Conservation (phyloP, 2,888 invertebrate species). For the Poecilus cupreus region DNA sequence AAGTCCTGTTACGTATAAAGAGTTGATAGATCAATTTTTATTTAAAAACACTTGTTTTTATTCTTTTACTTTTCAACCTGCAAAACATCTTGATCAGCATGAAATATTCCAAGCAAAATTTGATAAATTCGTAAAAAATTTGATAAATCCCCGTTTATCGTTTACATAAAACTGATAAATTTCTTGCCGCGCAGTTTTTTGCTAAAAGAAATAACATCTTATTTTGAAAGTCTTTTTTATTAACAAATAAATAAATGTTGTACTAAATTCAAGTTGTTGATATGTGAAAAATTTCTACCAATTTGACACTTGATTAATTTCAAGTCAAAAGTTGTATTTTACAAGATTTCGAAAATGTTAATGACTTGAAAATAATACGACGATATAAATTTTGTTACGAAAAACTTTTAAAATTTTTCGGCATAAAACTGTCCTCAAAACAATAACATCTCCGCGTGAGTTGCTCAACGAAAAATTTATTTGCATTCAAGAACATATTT, state of each 20-base stretch:
- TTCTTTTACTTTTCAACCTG: too few species aligned
- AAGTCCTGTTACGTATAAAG: too few species aligned
- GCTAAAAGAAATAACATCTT: background rate
- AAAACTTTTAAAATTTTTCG: constrained; percentile 19
- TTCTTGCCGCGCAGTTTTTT: background rate
- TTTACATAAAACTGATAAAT: constrained; percentile 19
- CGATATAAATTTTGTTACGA: constrained; percentile 18
- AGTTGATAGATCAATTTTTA: too few species aligned
- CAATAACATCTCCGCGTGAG: background rate
- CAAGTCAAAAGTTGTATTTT: background rate
- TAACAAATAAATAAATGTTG: background rate
- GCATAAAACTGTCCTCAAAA: constrained; percentile 16
- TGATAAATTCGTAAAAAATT: background rate
- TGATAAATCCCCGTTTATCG: background rate
- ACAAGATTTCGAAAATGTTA: background rate
- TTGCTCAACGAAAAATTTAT: constrained; percentile 9
- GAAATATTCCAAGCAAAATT: background rate
- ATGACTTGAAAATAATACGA: constrained; percentile 20
- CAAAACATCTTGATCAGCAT: too few species aligned
- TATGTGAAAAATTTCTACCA: background rate
- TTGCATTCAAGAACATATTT: constrained; percentile 4
- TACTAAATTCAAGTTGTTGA: constrained; percentile 5
- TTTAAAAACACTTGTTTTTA: too few species aligned
- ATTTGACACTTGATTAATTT: constrained; percentile 17
- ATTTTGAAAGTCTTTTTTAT: constrained; percentile 1